Conservation (phyloP, 2,888 invertebrate species). For the Dynastes grantii region DNA sequence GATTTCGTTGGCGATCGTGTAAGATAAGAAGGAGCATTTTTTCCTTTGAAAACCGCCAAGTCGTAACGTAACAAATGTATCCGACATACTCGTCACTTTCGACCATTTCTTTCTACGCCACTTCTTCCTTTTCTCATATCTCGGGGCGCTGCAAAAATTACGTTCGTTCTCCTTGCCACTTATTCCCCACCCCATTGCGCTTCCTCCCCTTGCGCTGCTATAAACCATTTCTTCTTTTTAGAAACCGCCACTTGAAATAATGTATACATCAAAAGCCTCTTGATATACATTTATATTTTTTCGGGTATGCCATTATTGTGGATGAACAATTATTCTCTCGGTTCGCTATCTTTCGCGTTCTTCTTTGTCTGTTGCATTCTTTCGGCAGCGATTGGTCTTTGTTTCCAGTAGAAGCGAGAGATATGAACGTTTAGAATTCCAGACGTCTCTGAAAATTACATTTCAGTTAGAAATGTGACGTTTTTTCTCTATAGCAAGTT, state of each 20-base stretch:
- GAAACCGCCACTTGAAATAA: constrained; percentile 30
- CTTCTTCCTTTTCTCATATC: constrained; percentile 1
- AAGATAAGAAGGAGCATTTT: constrained; percentile 8
- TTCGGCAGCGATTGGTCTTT: not conserved
- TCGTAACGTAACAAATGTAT: constrained; percentile 27
- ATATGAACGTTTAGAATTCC: constrained; percentile 7
- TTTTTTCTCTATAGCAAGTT: not conserved
- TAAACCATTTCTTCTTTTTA: constrained; percentile 6
- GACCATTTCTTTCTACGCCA: constrained; percentile 2
- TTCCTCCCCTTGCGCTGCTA: too few species aligned
- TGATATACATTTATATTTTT: constrained; percentile 42
- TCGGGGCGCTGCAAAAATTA: constrained; percentile 17
- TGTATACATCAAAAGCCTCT: constrained; percentile 40
- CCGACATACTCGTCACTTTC: constrained; percentile 37
- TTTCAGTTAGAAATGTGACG: not conserved
- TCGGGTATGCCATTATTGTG: constrained; percentile 34
- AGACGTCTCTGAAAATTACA: constrained; percentile 16
- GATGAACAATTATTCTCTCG: constrained; percentile 38
- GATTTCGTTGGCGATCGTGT: not conserved
- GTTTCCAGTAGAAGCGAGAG: not conserved
- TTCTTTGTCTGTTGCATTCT: not conserved
- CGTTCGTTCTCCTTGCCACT: not conserved
- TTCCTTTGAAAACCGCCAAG: constrained; percentile 29
- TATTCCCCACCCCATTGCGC: not conserved
- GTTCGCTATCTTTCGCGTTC: constrained; percentile 8